These are phyloP conservation scores for Drosophila greeni DNA, from an alignment of 2,888 invertebrate genomes.

Conservation along the genomic window DNA sequence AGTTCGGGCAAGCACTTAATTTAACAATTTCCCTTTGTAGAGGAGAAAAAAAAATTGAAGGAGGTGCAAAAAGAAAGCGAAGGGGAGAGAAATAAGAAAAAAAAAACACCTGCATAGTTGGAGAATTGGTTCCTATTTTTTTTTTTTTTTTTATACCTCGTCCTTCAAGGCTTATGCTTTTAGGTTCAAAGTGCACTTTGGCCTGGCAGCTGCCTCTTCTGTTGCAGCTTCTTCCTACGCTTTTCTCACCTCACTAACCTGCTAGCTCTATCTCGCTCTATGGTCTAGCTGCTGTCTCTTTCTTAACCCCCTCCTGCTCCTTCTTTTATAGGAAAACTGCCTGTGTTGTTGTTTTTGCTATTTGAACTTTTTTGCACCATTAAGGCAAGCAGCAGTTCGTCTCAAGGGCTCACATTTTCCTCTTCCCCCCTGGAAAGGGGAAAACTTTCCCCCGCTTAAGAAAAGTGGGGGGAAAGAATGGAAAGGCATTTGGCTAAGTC, in stretches of 20 bases:
- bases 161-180: slow-evolving; percentile 40
- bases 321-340: slow-evolving; percentile 21
- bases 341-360: slow-evolving; percentile 27
- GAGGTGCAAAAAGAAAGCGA: no score
- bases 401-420: slow-evolving; percentile 48
- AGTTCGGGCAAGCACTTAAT: slow-evolving; percentile 62
- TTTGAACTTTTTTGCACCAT: slow-evolving; percentile 52
- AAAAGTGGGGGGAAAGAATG: slow-evolving; percentile 4
- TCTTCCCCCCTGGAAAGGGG: not conserved
- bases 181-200: slow-evolving; percentile 48
- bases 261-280: not conserved
- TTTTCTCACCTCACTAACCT: slow-evolving; percentile 31
- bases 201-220: slow-evolving; percentile 37
- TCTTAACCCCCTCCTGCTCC: not conserved
- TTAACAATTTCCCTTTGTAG: slow-evolving; percentile 70
- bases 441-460: slow-evolving; percentile 31
- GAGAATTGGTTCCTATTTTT: slow-evolving; percentile 12
- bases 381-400: slow-evolving; percentile 66
- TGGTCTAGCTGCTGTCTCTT: not conserved
- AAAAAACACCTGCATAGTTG: slow-evolving; percentile 23
- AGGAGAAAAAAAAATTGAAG: not conserved
- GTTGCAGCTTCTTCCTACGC: slow-evolving; percentile 15
- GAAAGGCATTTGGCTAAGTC: slow-evolving; percentile 47
- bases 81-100: not conserved
- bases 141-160: not conserved